Evolutionary conservation across 92 coral and sea anemone species (phyloP).

Genomic region (Zoanthus solanderi): DNA sequence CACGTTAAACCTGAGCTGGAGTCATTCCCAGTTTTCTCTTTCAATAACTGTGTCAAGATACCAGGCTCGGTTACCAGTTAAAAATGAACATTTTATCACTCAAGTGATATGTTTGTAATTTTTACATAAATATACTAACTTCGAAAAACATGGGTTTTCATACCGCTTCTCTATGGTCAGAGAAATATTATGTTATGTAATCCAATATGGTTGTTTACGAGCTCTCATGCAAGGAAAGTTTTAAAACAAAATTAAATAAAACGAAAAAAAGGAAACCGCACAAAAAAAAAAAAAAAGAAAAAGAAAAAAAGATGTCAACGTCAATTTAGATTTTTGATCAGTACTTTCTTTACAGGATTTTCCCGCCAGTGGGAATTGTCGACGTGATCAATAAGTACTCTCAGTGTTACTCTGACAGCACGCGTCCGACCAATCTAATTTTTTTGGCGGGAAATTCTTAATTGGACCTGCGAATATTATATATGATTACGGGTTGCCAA

Average conservation of each 20-base stretch:
- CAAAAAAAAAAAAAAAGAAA: neutral
- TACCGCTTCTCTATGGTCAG: constrained; percentile 25
- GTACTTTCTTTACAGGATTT: too few species aligned
- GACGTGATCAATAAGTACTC: too few species aligned
- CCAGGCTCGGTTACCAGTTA: constrained; percentile 16
- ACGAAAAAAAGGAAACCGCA: neutral
- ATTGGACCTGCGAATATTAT: too few species aligned
- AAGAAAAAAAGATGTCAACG: too few species aligned
- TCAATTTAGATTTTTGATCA: too few species aligned
- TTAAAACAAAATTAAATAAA: constrained; percentile 20
- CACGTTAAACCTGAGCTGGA: neutral
- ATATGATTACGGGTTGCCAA: too few species aligned
- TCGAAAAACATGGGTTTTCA: constrained; percentile 28
- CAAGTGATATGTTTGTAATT: constrained; percentile 9
- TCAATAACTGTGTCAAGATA: neutral
- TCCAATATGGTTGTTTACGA: constrained; percentile 37
- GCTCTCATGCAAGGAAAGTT: neutral
- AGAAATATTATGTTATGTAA: constrained; percentile 17
- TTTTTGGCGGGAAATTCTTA: too few species aligned
- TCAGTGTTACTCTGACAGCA: too few species aligned
- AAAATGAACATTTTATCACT: neutral
- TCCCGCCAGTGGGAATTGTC: too few species aligned
- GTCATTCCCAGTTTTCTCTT: neutral
- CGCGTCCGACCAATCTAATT: too few species aligned
- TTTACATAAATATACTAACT: constrained; percentile 46